phyloP scores from a whole-genome alignment of 2,888 invertebrate species.

The Baccha elongata region DNA sequence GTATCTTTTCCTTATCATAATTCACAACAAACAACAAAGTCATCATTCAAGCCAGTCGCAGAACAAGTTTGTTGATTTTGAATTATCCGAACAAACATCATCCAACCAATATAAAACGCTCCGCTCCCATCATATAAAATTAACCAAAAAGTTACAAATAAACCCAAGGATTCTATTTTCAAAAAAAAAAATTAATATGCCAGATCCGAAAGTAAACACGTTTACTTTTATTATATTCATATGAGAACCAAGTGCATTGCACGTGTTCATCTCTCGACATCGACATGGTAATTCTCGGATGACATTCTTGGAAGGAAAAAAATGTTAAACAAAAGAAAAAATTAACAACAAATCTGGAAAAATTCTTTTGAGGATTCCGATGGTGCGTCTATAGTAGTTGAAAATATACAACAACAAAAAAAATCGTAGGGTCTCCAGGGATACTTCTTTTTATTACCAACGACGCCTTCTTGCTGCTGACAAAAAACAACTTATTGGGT shows the following conservation, averaged over 20 bases:
- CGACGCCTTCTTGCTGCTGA: neutral
- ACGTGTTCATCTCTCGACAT: conserved; percentile 71
- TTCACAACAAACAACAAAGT: conserved; percentile 71
- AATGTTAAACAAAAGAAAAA: conserved; percentile 2
- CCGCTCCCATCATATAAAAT: conserved; percentile 51
- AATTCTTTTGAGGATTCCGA: conserved; percentile 71
- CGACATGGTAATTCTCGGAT: conserved; percentile 72
- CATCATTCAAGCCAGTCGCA: conserved; percentile 45
- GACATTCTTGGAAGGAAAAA: conserved; percentile 65
- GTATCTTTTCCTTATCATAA: conserved; percentile 67
- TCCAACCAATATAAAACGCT: conserved; percentile 14
- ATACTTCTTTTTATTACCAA: conserved; percentile 18
- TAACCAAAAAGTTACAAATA: conserved; percentile 12
- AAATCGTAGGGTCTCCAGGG: neutral
- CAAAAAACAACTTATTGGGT: conserved; percentile 38
- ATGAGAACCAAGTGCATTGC: conserved; percentile 62
- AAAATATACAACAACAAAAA: conserved; percentile 26
- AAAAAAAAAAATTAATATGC: conserved; percentile 46
- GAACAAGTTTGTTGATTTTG: conserved; percentile 65
- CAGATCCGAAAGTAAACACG: conserved; percentile 61
- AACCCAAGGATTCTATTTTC: conserved; percentile 35
- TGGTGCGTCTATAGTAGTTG: conserved; percentile 53
- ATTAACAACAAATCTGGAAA: conserved; percentile 44
- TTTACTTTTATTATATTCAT: conserved; percentile 21
- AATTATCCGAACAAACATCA: conserved; percentile 43